phyloP scores from a whole-genome alignment of 2,888 invertebrate species.

The Pollenia angustigena region DNA sequence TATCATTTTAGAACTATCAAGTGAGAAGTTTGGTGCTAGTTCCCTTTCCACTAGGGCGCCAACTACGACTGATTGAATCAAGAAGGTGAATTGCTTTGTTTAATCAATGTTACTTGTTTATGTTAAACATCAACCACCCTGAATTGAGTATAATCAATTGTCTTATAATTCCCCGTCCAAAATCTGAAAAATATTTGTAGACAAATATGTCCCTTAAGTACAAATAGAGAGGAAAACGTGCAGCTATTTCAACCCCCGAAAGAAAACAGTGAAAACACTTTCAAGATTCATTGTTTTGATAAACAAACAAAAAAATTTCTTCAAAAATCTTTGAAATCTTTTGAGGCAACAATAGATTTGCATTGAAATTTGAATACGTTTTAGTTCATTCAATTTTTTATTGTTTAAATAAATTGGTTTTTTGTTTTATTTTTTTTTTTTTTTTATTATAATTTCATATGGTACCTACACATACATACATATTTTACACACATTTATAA shows the following conservation, averaged over 20 bases:
- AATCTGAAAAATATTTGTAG: neutral
- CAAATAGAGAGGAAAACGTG: neutral
- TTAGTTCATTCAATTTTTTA: conserved; percentile 27
- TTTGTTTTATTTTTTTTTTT: neutral
- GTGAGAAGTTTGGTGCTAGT: too few species aligned
- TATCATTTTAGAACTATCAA: too few species aligned
- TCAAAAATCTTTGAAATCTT: conserved; percentile 31
- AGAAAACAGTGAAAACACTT: conserved; percentile 20
- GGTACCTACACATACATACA: conserved; percentile 61
- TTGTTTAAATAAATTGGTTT: conserved; percentile 55
- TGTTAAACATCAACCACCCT: neutral
- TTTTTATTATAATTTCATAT: conserved; percentile 61
- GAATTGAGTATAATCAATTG: conserved; percentile 15
- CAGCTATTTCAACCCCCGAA: neutral
- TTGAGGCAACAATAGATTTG: conserved; percentile 28
- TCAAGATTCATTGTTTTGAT: conserved; percentile 40
- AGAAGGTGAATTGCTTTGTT: neutral
- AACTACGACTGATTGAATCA: neutral
- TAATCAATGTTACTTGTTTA: neutral
- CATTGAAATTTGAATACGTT: conserved; percentile 54
- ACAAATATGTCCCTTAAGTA: conserved; percentile 14
- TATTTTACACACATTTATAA: conserved; percentile 66
- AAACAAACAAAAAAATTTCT: conserved; percentile 43
- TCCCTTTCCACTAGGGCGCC: neutral
- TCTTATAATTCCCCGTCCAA: neutral